Evolutionary conservation across 1,140 invertebrate genomes (phyloP).

Genomic region (Metopolophium dirhodum): DNA sequence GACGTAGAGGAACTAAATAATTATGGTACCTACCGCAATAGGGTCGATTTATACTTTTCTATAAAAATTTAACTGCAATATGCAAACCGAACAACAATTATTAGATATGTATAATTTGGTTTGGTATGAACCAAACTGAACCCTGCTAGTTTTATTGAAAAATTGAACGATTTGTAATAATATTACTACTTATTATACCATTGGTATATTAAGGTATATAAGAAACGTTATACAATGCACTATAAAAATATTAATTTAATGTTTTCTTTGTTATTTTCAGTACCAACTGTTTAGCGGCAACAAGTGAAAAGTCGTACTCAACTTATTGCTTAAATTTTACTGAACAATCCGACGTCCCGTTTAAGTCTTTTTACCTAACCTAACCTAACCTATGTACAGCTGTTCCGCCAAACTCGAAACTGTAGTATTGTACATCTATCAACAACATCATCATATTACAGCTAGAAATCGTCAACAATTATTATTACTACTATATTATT

Average conservation of each 20-base stretch:
- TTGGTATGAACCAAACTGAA: not conserved
- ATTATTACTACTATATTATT: not conserved
- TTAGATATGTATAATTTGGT: not conserved
- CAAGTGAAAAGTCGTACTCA: slow-evolving; percentile 15
- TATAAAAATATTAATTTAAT: not conserved
- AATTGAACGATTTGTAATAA: not conserved
- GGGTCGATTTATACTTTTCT: too few species aligned
- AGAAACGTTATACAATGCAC: not conserved
- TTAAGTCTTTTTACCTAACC: too few species aligned
- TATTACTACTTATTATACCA: not conserved
- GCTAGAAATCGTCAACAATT: slow-evolving; percentile 9
- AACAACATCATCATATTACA: not conserved
- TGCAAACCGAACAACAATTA: too few species aligned
- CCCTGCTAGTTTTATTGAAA: not conserved
- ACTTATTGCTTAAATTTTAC: not conserved
- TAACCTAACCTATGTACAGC: too few species aligned
- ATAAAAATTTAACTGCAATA: too few species aligned
- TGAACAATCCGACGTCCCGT: not conserved
- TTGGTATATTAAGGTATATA: not conserved
- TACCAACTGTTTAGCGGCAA: slow-evolving; percentile 47
- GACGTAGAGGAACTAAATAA: too few species aligned
- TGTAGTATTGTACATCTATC: not conserved
- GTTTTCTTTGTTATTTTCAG: slow-evolving; percentile 10
- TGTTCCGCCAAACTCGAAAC: not conserved
- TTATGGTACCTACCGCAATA: too few species aligned